A percentile compares a stretch with the other conserved stretches of the same genome.
Conservation (phyloP, 2,797 vertebrate species). For the Rhabdophis nuchalis region DNA sequence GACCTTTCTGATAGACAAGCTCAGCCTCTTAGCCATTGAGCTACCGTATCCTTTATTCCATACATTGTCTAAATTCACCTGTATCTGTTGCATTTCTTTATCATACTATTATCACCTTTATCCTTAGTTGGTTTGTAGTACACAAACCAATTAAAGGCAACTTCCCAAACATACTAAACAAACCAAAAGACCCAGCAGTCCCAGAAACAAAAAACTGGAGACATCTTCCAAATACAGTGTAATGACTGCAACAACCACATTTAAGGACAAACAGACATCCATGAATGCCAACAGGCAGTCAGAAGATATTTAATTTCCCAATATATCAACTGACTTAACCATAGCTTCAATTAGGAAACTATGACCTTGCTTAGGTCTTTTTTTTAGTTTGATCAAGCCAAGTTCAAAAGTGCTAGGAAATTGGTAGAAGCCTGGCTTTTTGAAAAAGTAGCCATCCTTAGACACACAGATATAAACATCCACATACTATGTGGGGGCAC, state of each 20-base stretch:
- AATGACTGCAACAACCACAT: neutral
- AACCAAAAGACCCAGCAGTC: neutral
- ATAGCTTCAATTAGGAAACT: neutral
- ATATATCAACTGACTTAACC: neutral
- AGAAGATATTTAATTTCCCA: neutral
- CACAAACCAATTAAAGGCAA: neutral
- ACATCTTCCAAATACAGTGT: neutral
- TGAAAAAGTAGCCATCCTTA: neutral
- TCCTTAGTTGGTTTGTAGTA: neutral
- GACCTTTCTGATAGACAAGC: too few species aligned
- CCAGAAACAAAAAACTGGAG: neutral
- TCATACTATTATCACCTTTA: neutral
- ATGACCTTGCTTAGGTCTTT: neutral
- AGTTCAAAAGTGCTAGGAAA: neutral
- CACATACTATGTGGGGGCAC: neutral
- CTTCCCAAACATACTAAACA: neutral
- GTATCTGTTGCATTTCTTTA: neutral
- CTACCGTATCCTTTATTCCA: too few species aligned
- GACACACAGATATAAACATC: neutral
- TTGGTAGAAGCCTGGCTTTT: neutral
- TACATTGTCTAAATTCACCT: neutral
- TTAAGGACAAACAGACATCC: neutral
- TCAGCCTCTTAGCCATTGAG: too few species aligned
- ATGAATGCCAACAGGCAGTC: neutral
- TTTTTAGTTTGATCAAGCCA: neutral